Evolutionary conservation across 2,113 vertebrate genomes (phyloP).

Genomic region (Colistium nudipinnis): DNA sequence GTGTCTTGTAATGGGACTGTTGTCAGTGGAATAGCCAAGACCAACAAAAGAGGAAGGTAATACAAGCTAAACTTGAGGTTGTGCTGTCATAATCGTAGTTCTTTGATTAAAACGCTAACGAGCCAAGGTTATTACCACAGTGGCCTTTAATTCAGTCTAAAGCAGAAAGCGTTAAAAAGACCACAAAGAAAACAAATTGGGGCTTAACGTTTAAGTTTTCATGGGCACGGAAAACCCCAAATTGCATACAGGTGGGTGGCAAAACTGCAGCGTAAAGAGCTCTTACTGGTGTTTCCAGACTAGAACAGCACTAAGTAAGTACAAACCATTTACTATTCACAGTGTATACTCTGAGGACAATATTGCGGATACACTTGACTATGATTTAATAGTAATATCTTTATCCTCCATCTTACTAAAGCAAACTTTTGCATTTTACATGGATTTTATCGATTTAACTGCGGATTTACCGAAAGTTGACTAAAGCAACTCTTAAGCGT

Average conservation of each 20-base stretch:
- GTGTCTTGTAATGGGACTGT: constrained; percentile 2
- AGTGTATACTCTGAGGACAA: background rate
- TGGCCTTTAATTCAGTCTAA: background rate
- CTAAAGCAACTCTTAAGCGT: background rate
- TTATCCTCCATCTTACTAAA: background rate
- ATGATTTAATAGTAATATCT: background rate
- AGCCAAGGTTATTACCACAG: background rate
- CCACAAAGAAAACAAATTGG: too few relatives aligned
- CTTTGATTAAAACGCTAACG: background rate
- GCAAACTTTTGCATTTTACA: background rate
- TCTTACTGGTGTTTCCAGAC: too few relatives aligned
- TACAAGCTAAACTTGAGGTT: background rate
- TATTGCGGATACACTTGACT: background rate
- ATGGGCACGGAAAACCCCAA: too few relatives aligned
- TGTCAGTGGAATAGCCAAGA: constrained; percentile 1
- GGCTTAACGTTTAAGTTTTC: too few relatives aligned
- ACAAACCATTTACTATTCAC: too few relatives aligned
- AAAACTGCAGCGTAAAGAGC: too few relatives aligned
- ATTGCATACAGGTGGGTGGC: too few relatives aligned
- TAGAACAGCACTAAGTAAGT: too few relatives aligned
- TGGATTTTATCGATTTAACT: background rate
- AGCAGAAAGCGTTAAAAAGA: background rate
- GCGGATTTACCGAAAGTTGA: background rate
- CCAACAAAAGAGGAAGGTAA: background rate
- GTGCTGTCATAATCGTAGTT: background rate